These are phyloP conservation scores for Noturus placidus DNA, from an alignment of 2,113 vertebrate species.

Conservation along the genomic window DNA sequence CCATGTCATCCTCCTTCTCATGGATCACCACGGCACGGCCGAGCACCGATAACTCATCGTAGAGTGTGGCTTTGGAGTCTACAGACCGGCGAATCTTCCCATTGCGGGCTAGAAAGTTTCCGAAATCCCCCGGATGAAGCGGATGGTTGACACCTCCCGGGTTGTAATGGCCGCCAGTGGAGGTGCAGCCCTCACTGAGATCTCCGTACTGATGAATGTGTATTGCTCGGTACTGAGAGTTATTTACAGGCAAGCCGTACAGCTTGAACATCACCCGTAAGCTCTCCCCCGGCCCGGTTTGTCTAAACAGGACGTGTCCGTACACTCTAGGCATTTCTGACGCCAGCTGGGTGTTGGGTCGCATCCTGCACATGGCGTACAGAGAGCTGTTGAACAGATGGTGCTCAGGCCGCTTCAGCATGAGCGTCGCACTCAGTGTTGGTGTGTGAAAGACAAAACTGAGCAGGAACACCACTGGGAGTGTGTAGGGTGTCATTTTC, in stretches of 20 bases:
- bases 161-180: constrained; percentile 86
- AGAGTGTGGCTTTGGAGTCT: constrained; percentile 72
- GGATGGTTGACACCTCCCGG: constrained; percentile 78
- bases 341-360: constrained; percentile 73
- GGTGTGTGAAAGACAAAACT: background rate
- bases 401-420: constrained; percentile 58
- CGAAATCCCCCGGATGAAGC: constrained; percentile 89
- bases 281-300: constrained; percentile 65
- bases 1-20: constrained; percentile 84
- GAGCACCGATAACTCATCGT: constrained; percentile 73
- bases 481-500: background rate
- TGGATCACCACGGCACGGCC: constrained; percentile 89
- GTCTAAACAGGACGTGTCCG: constrained; percentile 81
- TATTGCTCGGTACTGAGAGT: constrained; percentile 73
- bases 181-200: constrained; percentile 79
- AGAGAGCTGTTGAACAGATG: constrained; percentile 55
- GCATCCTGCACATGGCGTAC: constrained; percentile 78
- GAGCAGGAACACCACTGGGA: constrained; percentile 15
- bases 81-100: constrained; percentile 71
- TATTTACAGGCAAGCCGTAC: constrained; percentile 71
- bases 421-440: background rate
- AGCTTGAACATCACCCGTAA: constrained; percentile 76
- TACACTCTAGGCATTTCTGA: constrained; percentile 71
- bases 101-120: constrained; percentile 79
- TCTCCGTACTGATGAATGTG: constrained; percentile 91